Evolutionary conservation across 1,140 invertebrate genomes (phyloP).

Genomic region (Eciton burchellii): DNA sequence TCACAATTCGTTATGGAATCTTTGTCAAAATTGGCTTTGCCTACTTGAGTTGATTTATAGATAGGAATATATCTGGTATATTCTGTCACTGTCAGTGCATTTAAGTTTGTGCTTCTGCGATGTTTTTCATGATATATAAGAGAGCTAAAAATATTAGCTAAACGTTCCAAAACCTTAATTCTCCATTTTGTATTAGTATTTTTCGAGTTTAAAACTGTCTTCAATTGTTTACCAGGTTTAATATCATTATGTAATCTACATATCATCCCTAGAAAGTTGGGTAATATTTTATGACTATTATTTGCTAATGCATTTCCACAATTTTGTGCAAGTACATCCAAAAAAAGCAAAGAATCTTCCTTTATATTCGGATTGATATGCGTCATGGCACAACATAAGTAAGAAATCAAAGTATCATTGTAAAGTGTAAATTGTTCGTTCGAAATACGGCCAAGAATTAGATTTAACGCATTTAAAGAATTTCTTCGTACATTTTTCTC

Average conservation of each 20-base stretch:
- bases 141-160: conserved; percentile 87
- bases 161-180: conserved; percentile 89
- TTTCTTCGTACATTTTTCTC: conserved; percentile 90
- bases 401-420: conserved; percentile 90
- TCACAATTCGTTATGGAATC: background rate
- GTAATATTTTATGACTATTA: conserved; percentile 89
- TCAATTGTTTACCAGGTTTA: conserved; percentile 88
- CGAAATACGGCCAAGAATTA: conserved; percentile 87
- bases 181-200: conserved; percentile 91
- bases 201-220: conserved; percentile 88
- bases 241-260: conserved; percentile 88
- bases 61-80: conserved; percentile 67
- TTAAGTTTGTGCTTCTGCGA: background rate
- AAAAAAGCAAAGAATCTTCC: conserved; percentile 91
- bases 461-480: conserved; percentile 89
- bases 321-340: conserved; percentile 90
- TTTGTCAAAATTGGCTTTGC: conserved; percentile 71
- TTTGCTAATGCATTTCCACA: conserved; percentile 87
- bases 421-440: conserved; percentile 87
- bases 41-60: conserved; percentile 70
- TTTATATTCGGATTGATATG: conserved; percentile 92
- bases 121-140: conserved; percentile 77
- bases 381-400: conserved; percentile 94
- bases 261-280: conserved; percentile 93
- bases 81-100: conserved; percentile 41